Base-by-base conservation (phyloP, 2,888 invertebrate species). In the Sepioteuthis lessoniana region DNA sequence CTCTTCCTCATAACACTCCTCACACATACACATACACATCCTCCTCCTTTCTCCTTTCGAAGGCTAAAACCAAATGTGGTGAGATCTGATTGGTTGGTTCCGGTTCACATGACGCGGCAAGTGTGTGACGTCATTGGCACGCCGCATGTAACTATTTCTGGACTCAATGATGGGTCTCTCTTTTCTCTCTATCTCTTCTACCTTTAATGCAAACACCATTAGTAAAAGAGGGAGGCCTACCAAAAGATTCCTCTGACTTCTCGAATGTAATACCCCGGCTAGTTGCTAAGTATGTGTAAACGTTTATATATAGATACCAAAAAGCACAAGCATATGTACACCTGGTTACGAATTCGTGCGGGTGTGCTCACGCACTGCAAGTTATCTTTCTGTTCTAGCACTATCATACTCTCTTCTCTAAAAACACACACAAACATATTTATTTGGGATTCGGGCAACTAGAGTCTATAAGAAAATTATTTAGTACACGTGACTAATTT, bases 61-160 rank as follows among this genome's bases (percentile, higher is more conserved):
- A 94, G 42, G 94, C 94, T 95, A 94, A 76, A 95, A 94, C 95
- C 95, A 95, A 95, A 96, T 95, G 95, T 95, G 95, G 95, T 94
- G 95, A 55, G 92, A 94, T 94, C 90, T 95, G 95, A 96, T 96
- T 96, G 96, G 96, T 76, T 94, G 95, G 94, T 94, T 94, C 93
- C 90, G 55, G 91, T 55, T 91, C 94, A 94, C 55, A 42, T 55
- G 91, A 47, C 46, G 94, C 94, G 94, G 94, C 94, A 94, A 95
- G 94, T 94, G 94, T 94, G 93, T 93, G 95, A 95, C 95, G 95
- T 95, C 95, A 95, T 94, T 94, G 90, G 93, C 94, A 94, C 94
- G 94, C 94, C 94, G 94, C 95, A 94, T 91, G 91, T 46, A 31
- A n/a, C 91, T 91, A 91, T 91, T 91, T 42, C 42, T 42, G 38